Evolutionary conservation across 2,888 invertebrate species (phyloP), one percentile per base, ranked within the genome.

Genomic region (Ptilodon capucinus): DNA sequence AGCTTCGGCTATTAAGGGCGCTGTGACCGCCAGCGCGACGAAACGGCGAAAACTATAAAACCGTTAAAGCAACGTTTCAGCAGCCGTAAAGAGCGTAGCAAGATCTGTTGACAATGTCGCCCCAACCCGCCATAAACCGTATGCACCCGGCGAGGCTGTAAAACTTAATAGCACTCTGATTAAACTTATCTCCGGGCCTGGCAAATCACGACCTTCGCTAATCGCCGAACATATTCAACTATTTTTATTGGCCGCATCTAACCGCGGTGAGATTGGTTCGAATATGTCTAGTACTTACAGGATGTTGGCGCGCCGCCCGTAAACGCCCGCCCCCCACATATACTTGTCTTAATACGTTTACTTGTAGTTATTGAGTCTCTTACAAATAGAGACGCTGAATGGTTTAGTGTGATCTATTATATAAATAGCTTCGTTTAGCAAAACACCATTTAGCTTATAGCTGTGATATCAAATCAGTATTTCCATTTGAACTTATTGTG

Each of bases 81-180:
- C 85, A 86, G 88, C 87, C 78, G 88, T 91, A 90, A 91, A 90
- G 90, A 88, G 85, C 83, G 84, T 84, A 84, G 84, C 87, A 81
- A 86, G 90, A 89, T 90, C 89, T 90, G 89, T 91, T 89, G 91
- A 91, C 91, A 91, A 90, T 90, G 91, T 91, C 88, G 85, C 82
- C 82, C 79, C 78, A 68, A 74, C 72, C 82, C 85, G 79, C 88
- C 74, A 86, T 91, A 91, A 90, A 90, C 80, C 88, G 88, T 89
- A 90, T 90, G 91, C 90, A 90, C 79, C 88, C 84, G 81, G 76
- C 81, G 68, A 74, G 72, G 79, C 79, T 82, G 79, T 91, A 84
- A 91, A 90, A 90, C 88, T 85, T 89, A 89, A 90, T 81, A 81
- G 82, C 82, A 69, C 86, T 84, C 86, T 90, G 87, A 90, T 91